These are phyloP conservation scores for Archilochus colubris DNA, from an alignment of 2,113 vertebrate genomes.

Conservation along the genomic window DNA sequence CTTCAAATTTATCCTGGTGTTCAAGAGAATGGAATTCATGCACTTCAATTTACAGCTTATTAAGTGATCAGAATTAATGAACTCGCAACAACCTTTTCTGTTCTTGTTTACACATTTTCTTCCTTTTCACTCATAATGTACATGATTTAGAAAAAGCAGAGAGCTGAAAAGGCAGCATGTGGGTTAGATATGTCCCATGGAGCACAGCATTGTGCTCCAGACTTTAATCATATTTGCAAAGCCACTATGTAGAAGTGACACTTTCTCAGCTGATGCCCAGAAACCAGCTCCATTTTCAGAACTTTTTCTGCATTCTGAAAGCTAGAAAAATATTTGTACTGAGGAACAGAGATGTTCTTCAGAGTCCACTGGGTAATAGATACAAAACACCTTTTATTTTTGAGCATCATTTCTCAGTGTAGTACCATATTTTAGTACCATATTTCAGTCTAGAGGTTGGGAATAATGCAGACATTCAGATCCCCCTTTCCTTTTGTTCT, in stretches of 20 bases:
- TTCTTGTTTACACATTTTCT: constrained; percentile 58
- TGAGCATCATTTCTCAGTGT: background rate
- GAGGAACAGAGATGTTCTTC: background rate
- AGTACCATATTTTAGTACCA: background rate
- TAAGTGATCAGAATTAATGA: constrained; percentile 72
- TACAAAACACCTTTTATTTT: background rate
- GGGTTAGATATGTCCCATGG: constrained; percentile 49
- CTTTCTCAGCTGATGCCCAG: background rate
- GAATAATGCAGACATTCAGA: background rate
- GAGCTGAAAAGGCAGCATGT: constrained; percentile 53
- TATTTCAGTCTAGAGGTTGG: background rate
- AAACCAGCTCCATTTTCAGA: background rate
- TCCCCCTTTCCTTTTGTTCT: background rate
- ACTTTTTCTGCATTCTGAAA: background rate
- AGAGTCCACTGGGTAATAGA: background rate
- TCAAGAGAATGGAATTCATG: constrained; percentile 59
- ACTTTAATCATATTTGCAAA: constrained; percentile 32
- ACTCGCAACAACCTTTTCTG: constrained; percentile 28
- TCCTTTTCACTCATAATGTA: constrained; percentile 46
- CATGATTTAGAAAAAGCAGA: constrained; percentile 15
- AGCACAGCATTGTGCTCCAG: constrained; percentile 42
- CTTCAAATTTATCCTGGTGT: constrained; percentile 65
- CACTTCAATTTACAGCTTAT: constrained; percentile 68
- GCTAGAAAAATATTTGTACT: background rate
- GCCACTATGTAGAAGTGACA: background rate